Percentiles rank a stretch among this genome's conserved stretches.
These are phyloP conservation scores for Drosophila orena DNA, from an alignment of 1,140 invertebrate species.

Conservation along the genomic window DNA sequence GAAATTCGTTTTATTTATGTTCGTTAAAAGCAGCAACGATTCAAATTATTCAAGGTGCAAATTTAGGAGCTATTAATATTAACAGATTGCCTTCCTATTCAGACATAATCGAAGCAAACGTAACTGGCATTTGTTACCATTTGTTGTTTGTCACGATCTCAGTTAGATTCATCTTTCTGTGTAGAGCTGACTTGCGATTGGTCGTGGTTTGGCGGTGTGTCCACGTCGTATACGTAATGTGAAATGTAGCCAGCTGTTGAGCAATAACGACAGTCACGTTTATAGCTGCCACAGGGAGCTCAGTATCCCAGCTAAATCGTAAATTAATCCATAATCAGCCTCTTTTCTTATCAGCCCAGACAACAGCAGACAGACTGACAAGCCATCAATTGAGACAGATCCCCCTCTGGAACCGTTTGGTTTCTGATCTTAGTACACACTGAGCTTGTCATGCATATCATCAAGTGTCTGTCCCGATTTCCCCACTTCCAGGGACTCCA, in stretches of 20 bases:
- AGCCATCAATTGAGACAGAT: conserved; percentile 4
- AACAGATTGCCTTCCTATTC: no score
- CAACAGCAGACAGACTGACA: conserved; percentile 17
- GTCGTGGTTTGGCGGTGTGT: conserved; percentile 38
- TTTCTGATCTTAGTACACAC: conserved; percentile 9
- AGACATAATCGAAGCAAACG: not conserved
- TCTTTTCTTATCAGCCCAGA: conserved; percentile 25
- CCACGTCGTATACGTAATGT: conserved; percentile 52
- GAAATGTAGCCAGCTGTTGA: conserved; percentile 4
- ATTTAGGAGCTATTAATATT: not conserved
- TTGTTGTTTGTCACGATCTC: conserved; percentile 16
- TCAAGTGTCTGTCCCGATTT: conserved; percentile 5
- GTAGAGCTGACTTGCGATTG: conserved; percentile 24
- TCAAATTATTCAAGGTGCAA: not conserved
- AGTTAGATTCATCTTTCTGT: not conserved
- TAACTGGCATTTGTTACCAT: not conserved
- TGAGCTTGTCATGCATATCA: conserved; percentile 9
- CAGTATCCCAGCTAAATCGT: not conserved
- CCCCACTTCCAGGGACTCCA: not conserved
- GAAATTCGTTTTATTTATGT: not conserved
- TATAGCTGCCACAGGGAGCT: not conserved
- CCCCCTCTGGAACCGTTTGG: conserved; percentile 5
- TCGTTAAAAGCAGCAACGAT: not conserved
- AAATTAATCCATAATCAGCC: conserved; percentile 10
- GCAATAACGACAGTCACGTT: not conserved